phyloP scores from a whole-genome alignment of 35 echinoderm and acorn worm genomes.

The Heliocidaris tuberculata region DNA sequence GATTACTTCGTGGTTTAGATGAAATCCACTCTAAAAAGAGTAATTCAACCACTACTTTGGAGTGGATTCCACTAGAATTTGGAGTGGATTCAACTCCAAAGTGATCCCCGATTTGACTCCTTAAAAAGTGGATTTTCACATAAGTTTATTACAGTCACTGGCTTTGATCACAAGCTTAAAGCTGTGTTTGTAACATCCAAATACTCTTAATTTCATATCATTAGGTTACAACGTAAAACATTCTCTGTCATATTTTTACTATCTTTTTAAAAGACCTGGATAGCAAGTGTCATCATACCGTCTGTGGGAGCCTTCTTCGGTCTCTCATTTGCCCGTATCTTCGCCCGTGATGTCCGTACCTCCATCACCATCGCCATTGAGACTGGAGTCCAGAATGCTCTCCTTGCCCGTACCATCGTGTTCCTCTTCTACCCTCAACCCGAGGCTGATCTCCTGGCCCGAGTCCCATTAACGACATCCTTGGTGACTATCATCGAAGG shows the following conservation, averaged over 20 bases:
- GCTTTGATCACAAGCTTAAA: too few relatives aligned
- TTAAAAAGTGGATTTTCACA: too few relatives aligned
- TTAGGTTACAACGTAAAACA: too few relatives aligned
- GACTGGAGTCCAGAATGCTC: slow-evolving; percentile 73
- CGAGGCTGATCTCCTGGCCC: slow-evolving; percentile 68
- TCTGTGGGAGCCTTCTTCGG: slow-evolving; percentile 59
- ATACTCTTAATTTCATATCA: too few relatives aligned
- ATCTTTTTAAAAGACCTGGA: slow-evolving; percentile 50
- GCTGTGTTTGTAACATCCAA: too few relatives aligned
- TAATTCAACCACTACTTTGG: too few relatives aligned
- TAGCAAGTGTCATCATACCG: slow-evolving; percentile 46
- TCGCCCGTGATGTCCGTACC: slow-evolving; percentile 37
- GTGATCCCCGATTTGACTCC: too few relatives aligned
- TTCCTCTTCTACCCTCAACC: slow-evolving; percentile 65
- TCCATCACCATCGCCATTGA: slow-evolving; percentile 65
- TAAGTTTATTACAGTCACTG: too few relatives aligned
- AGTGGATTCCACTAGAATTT: too few relatives aligned
- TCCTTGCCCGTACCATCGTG: slow-evolving; percentile 66
- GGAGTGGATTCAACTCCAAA: too few relatives aligned
- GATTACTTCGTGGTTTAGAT: too few relatives aligned
- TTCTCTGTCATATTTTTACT: not conserved
- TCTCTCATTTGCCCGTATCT: slow-evolving; percentile 54
- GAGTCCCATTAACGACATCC: slow-evolving; percentile 44
- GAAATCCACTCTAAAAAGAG: too few relatives aligned
- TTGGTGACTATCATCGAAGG: slow-evolving; percentile 64